Base-by-base conservation (phyloP, 1,140 invertebrate genomes). In the Drosophila micromelanica region DNA sequence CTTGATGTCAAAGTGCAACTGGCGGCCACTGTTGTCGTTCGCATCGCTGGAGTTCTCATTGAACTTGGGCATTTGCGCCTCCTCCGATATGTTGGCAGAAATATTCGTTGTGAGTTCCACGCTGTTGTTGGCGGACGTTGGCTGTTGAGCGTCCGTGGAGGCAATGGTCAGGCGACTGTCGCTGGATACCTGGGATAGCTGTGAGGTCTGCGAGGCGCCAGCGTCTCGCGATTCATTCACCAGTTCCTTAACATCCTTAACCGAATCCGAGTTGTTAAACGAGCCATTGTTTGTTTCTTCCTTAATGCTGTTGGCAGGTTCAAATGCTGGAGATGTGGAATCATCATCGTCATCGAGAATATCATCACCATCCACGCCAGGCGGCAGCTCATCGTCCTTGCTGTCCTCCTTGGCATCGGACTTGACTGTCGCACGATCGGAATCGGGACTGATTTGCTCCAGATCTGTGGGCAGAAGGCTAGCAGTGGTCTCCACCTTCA, bases 361-460 rank as follows among this genome's bases (percentile, higher is more conserved):
- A 78, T 93, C 94, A 30, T 94, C 93, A 38, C 94, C 93, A 1
- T 93, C 93, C 55, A 93, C 94, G 35, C 76, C 64, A 63, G 82
- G 79, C 1, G 85, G 75, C 20, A 82, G 46, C 2, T 82, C 76
- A 9, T 80, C 82, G 2, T 87, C 85, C 17, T 80, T 84, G 13
- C 61, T 74, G 15, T 93, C 92, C 67, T 93, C 61, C 62, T 80
- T 85, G 78, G 90, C 54, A 80, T 90, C 87, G 60, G 92, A 67
- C 92, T 94, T 91, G 91, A 94, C 86, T 90, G 92, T 81, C 76
- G 92, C 93, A 70, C 95, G 94, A 48, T 95, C 95, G 0, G 96
- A 96, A 59, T 95, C 95, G 5, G 96, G 96, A 68, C 96, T 96
- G 8, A 96, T 95, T 73, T 96, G 95, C 91, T 96, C 96, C 20